Evolutionary conservation across 2,888 invertebrate genomes (phyloP), one percentile per base, ranked within the genome.

Genomic region (Coelinius sp.): DNA sequence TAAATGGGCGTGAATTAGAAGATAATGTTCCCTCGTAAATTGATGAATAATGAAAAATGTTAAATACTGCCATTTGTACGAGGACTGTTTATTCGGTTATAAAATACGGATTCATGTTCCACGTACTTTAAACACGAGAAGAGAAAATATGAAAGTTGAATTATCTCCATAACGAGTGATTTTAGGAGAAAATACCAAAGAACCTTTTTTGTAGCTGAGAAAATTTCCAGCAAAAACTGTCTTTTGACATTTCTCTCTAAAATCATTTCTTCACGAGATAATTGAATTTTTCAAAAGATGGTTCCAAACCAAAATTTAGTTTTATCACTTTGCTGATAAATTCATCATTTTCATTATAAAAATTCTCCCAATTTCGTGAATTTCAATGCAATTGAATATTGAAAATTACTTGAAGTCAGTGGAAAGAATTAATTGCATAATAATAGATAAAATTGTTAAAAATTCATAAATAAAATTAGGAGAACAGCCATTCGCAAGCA

Each of bases 11-110:
- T 49, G 56, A 68, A 63, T 68, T 71, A 68, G 65, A 68, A 59
- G 53, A 71, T 68, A 38, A 24, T 46, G 67, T 35, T 44, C 49
- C 46, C 44, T 38, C 71, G 64, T 38, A 65, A 72, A 72, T 69
- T 66, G 62, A 72, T 49, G 56, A 49, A 76, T 73, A 73, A 67
- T 65, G 67, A 31, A 67, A 80, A 63, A 79, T 79, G 65, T 81
- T 81, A 84, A 79, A 85, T 86, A 86, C 86, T 86, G 86, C 86
- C 85, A 86, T 83, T 84, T 80, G 80, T 82, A 80, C 76, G 79
- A 75, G 74, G 75, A 73, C 79, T 79, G 79, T 82, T 81, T 72
- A 67, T 72, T 73, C 68, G 65, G 49, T 65, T 31, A 65, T 59
- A 75, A 76, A 71, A 70, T 68, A 70, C 70, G 73, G 72, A 73